Percentiles rank a stretch among this genome's conserved stretches.
These are phyloP conservation scores for Psettodes erumei DNA, from an alignment of 2,113 vertebrate genomes.

Conservation along the genomic window DNA sequence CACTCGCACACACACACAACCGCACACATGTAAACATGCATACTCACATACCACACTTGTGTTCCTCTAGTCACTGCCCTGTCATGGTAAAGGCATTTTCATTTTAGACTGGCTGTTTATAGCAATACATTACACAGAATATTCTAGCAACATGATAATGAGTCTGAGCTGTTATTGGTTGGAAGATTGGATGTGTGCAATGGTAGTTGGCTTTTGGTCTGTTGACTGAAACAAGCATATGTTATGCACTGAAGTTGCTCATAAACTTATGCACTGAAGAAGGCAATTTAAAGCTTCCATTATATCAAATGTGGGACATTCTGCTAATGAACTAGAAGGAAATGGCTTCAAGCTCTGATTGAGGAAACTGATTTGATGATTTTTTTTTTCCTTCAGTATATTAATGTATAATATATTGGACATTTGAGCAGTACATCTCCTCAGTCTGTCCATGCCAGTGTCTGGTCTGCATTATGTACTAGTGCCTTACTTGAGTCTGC, in stretches of 20 bases:
- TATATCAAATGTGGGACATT: slow-evolving; percentile 39
- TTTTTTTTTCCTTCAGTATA: slow-evolving; percentile 28
- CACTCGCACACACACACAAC: not conserved
- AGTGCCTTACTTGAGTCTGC: slow-evolving; percentile 86
- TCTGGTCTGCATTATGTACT: slow-evolving; percentile 80
- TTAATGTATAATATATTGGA: slow-evolving; percentile 35
- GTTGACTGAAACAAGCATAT: slow-evolving; percentile 39
- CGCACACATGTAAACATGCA: no score
- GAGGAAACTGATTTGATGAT: slow-evolving; percentile 17
- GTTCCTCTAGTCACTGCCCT: slow-evolving; percentile 35
- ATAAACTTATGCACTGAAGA: slow-evolving; percentile 67
- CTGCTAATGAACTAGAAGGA: slow-evolving; percentile 36
- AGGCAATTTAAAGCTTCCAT: slow-evolving; percentile 57
- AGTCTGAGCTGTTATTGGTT: slow-evolving; percentile 42
- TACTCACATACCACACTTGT: slow-evolving; percentile 7
- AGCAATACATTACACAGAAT: slow-evolving; percentile 60
- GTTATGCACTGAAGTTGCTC: slow-evolving; percentile 69
- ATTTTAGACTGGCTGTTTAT: slow-evolving; percentile 36
- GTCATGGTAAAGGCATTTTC: slow-evolving; percentile 34
- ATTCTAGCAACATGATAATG: slow-evolving; percentile 32
- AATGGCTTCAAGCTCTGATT: slow-evolving; percentile 20
- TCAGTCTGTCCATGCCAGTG: slow-evolving; percentile 52
- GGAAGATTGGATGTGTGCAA: slow-evolving; percentile 49
- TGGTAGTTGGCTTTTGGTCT: slow-evolving; percentile 45
- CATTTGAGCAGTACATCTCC: slow-evolving; percentile 37